phyloP scores from a whole-genome alignment of 2,888 invertebrate species.

The Linnaemya vulpina region DNA sequence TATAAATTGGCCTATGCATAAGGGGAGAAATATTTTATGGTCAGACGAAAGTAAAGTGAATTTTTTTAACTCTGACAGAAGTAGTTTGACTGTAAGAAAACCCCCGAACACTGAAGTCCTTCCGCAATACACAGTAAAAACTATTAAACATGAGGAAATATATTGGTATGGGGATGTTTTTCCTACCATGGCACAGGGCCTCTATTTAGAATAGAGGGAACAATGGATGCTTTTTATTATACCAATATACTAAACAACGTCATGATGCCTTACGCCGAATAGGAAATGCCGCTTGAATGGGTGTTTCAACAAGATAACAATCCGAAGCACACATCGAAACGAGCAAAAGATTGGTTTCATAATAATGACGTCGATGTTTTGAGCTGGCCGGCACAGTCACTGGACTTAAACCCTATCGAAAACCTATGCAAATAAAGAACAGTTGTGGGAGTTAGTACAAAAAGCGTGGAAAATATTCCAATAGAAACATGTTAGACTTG shows the following conservation, averaged over 20 bases:
- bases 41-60: too few species aligned
- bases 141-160: constrained; percentile 17
- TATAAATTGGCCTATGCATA: too few species aligned
- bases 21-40: too few species aligned
- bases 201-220: background rate
- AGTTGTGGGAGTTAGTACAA: too few species aligned
- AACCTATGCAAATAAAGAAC: too few species aligned
- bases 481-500: too few species aligned
- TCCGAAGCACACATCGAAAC: background rate
- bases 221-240: background rate
- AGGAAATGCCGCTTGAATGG: background rate
- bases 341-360: background rate
- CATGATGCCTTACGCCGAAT: background rate
- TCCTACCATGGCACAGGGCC: background rate
- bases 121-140: constrained; percentile 3
- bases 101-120: constrained; percentile 5
- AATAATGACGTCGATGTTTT: background rate
- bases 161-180: background rate
- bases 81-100: background rate
- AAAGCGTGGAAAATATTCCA: too few species aligned
- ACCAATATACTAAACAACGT: background rate
- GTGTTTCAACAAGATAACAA: constrained; percentile 8
- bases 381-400: background rate
- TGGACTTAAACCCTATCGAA: background rate
- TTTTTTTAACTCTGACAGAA: constrained; percentile 14